Evolutionary conservation across 2,797 vertebrate genomes (phyloP).

Genomic region (Sebastes iracundus): DNA sequence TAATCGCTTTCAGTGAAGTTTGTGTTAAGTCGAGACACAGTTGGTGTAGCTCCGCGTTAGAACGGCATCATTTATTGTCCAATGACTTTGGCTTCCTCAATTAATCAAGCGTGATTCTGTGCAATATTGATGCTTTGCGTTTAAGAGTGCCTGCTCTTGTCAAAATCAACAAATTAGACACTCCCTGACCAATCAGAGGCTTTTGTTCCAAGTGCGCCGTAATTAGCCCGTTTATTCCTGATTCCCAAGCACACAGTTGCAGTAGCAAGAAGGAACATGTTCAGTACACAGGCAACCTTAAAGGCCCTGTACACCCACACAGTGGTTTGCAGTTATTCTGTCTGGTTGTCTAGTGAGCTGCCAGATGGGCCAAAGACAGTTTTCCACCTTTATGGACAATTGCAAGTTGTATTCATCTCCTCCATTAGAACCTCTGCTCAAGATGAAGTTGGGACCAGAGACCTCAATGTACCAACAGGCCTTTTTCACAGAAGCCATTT

Average conservation of each 20-base stretch:
- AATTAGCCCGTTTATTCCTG: conserved; percentile 2
- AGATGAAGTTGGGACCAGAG: not conserved
- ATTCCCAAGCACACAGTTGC: not conserved
- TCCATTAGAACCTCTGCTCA: not conserved
- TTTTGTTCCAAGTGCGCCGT: conserved; percentile 5
- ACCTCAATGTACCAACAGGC: not conserved
- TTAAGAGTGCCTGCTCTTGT: not conserved
- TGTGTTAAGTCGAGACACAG: not conserved
- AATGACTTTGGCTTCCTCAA: conserved; percentile 1
- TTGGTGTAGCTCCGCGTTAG: not conserved
- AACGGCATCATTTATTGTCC: not conserved
- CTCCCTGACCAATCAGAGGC: conserved; percentile 21
- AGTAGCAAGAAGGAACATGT: not conserved
- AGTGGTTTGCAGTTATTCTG: not conserved
- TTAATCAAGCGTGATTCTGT: conserved; percentile 16
- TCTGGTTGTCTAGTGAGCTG: not conserved
- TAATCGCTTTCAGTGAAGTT: not conserved
- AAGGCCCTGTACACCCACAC: not conserved
- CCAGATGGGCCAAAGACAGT: not conserved
- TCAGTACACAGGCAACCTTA: not conserved
- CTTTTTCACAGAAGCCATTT: too few relatives aligned
- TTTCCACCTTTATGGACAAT: not conserved
- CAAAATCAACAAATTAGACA: conserved; percentile 9
- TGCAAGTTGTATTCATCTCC: not conserved
- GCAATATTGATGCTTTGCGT: not conserved